These are phyloP conservation scores for Phengaris alcon DNA, from an alignment of 2,888 invertebrate species.

Conservation along the genomic window DNA sequence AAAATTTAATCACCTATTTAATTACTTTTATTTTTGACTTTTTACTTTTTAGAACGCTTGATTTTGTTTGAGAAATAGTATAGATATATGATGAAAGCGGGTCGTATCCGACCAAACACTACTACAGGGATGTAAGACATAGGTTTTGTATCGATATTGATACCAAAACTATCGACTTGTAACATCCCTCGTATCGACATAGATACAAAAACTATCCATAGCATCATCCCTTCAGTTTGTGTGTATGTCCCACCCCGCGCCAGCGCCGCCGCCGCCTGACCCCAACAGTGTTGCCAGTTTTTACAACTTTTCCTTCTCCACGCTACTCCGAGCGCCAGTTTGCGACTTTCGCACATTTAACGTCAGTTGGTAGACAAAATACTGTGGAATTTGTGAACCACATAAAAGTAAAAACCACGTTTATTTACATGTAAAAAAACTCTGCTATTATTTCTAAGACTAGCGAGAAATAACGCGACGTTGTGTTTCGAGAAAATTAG, in stretches of 20 bases:
- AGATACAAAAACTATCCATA: too few species aligned
- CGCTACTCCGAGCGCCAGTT: not conserved
- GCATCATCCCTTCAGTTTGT: too few species aligned
- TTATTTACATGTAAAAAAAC: not conserved
- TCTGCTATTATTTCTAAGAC: not conserved
- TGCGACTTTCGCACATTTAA: conserved; percentile 11
- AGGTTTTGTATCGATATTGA: too few species aligned
- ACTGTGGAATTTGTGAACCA: not conserved
- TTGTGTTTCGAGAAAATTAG: not conserved
- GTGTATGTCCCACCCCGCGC: not conserved
- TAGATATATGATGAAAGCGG: too few species aligned
- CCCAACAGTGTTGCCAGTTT: not conserved
- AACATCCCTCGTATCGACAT: too few species aligned
- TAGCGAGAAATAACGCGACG: not conserved
- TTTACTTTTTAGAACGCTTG: too few species aligned
- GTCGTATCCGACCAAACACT: too few species aligned
- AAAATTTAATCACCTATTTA: too few species aligned
- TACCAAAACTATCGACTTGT: too few species aligned
- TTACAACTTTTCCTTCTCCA: not conserved
- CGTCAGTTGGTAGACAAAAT: not conserved
- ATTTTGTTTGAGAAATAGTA: too few species aligned
- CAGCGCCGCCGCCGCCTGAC: not conserved
- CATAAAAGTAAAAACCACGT: not conserved
- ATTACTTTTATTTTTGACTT: too few species aligned
- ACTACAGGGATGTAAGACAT: too few species aligned